Base-by-base conservation (phyloP, 2,888 invertebrate genomes). In the Hecatera dysodea region DNA sequence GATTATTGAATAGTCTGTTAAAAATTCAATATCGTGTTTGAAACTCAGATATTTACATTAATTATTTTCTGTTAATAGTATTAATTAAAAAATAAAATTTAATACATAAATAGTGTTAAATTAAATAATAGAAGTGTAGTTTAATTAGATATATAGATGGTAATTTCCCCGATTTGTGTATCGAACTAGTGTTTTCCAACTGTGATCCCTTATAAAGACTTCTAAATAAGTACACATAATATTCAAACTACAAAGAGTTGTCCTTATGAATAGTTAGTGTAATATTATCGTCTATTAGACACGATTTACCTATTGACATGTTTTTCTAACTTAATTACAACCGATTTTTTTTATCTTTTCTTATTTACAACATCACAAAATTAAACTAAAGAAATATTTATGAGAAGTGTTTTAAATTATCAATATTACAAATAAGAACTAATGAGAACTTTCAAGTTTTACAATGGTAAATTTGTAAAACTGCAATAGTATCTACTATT, bases 141-240 rank as follows among this genome's bases (percentile, higher is more conserved):
- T 48, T 69, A 80, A 56, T 36, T 84, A 85, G 85, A 60, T 29
- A 44, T 22, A 65, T 86, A 82, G 82, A 76, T 78, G 62, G 81
- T 90, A 88, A 89, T 90, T 79, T 90, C 90, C 87, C 88, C 88
- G 86, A 86, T 90, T 86, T 89, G 88, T 91, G 91, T 93, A 92
- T 91, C 87, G 90, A 92, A 91, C 92, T 95, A 95, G 95, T 89
- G 90, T 93, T 95, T 94, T 94, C 95, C 95, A 94, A 93, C 96
- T 96, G 96, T 96, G 96, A 96, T 96, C 95, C 96, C 95, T 93
- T 92, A 93, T 94, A 94, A 95, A 96, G 96, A 96, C 96, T 95
- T 95, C 94, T 95, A 94, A 90, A 88, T 95, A 95, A 94, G 95
- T 94, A 86, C 83, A 80, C 87, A 80, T 86, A 86, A 82, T 86